These are phyloP conservation scores for Acanthornis magna DNA, from an alignment of 2,797 vertebrate genomes.

Conservation along the genomic window DNA sequence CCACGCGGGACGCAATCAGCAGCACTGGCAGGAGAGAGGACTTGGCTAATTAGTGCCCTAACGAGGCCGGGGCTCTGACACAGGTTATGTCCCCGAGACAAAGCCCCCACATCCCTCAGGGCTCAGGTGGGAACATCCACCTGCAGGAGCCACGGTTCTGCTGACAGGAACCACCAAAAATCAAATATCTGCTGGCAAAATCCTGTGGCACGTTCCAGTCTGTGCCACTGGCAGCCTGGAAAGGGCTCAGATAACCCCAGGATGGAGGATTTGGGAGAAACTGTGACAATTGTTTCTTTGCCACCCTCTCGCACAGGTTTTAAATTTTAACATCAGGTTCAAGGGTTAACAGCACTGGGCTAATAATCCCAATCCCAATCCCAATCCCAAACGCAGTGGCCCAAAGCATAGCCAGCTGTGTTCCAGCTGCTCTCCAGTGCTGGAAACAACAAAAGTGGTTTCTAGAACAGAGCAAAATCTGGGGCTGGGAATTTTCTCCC, in stretches of 20 bases:
- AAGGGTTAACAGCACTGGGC: neutral
- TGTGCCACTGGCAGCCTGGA: neutral
- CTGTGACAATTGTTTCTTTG: neutral
- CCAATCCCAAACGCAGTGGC: no score
- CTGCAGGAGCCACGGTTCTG: neutral
- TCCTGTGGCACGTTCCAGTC: rapidly evolving
- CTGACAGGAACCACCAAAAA: neutral
- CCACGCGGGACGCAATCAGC: conserved; percentile 87
- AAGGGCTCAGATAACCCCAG: neutral
- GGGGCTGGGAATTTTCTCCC: neutral
- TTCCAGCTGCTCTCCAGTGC: neutral
- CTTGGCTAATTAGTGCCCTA: conserved; percentile 76
- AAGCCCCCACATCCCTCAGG: neutral
- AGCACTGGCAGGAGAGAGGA: conserved; percentile 29
- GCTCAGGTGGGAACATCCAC: neutral
- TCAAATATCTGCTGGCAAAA: neutral
- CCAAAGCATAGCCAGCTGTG: neutral
- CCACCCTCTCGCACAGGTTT: neutral
- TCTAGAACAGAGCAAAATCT: neutral
- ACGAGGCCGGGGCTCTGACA: neutral
- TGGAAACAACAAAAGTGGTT: neutral
- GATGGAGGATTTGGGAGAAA: neutral
- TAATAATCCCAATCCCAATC: neutral
- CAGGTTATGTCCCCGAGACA: neutral
- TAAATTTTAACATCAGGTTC: neutral